Evolutionary conservation across 2,888 invertebrate genomes (phyloP).

Genomic region (Argyra leucocephala): DNA sequence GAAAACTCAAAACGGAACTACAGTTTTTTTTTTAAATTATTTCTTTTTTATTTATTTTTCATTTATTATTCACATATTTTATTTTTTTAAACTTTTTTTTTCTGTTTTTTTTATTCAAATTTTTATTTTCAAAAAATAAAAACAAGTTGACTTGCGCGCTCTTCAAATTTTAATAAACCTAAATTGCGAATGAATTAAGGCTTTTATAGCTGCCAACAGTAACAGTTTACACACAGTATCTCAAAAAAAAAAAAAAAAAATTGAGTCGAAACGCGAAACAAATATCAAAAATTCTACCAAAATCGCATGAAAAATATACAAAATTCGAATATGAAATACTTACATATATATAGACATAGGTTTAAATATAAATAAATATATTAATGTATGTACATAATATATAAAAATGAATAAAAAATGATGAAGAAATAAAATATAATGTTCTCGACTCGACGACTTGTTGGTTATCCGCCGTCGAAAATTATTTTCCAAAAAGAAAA

Average conservation of each 20-base stretch:
- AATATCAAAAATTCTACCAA: neutral
- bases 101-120: neutral
- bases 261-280: neutral
- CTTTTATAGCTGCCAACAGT: constrained; percentile 39
- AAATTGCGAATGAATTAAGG: constrained; percentile 42
- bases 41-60: neutral
- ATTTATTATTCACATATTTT: neutral
- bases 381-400: too few relatives aligned
- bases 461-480: constrained; percentile 2
- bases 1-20: constrained; percentile 1
- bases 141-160: constrained; percentile 37
- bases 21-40: neutral
- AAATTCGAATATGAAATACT: neutral
- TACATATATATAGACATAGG: neutral
- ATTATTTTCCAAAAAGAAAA: neutral
- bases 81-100: neutral
- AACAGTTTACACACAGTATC: too few relatives aligned
- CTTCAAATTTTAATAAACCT: constrained; percentile 44
- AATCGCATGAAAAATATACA: neutral
- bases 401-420: neutral
- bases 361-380: neutral
- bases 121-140: neutral
- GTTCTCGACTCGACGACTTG: constrained; percentile 6
- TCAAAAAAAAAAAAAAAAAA: neutral
- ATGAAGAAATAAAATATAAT: constrained; percentile 4